A percentile compares a stretch with the other conserved stretches of the same genome.
These are phyloP conservation scores for Lutjanus campechanus DNA, from an alignment of 2,797 vertebrate species.

Conservation along the genomic window DNA sequence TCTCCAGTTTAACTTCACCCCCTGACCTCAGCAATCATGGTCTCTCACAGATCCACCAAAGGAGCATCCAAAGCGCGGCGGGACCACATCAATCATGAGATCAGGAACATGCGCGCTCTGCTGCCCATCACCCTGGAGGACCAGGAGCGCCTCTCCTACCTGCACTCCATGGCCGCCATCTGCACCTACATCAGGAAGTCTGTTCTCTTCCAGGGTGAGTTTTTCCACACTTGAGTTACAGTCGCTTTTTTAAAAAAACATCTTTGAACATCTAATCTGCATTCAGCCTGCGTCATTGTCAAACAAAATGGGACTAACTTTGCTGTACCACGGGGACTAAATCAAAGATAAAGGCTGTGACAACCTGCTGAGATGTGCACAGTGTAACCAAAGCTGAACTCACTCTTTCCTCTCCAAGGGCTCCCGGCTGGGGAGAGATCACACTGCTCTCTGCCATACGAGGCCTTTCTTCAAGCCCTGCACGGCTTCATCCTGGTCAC, in stretches of 20 bases:
- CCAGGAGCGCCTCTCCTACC: conserved; percentile 90
- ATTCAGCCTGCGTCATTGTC: conserved; percentile 16
- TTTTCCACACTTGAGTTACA: conserved; percentile 5
- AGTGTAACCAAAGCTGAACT: conserved; percentile 43
- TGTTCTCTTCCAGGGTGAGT: conserved; percentile 78
- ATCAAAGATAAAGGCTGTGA: conserved; percentile 41
- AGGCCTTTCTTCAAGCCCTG: conserved; percentile 85
- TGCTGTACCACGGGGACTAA: neutral
- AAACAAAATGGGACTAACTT: conserved; percentile 33
- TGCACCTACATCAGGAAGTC: conserved; percentile 87
- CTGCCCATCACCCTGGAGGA: conserved; percentile 85
- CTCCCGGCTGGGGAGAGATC: conserved; percentile 42
- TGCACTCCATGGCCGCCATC: conserved; percentile 91
- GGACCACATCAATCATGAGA: conserved; percentile 91
- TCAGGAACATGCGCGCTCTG: conserved; percentile 88
- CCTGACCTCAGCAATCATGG: conserved; percentile 64
- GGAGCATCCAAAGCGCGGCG: conserved; percentile 91
- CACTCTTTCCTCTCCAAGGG: conserved; percentile 56
- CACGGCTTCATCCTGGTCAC: conserved; percentile 89
- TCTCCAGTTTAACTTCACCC: conserved; percentile 10
- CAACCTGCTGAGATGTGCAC: conserved; percentile 28
- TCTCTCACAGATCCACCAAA: conserved; percentile 90
- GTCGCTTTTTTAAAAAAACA: neutral
- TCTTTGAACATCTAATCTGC: conserved; percentile 32
- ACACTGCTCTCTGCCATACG: conserved; percentile 53